Evolutionary conservation across 1,140 invertebrate genomes (phyloP).

Genomic region (Orius insidiosus): DNA sequence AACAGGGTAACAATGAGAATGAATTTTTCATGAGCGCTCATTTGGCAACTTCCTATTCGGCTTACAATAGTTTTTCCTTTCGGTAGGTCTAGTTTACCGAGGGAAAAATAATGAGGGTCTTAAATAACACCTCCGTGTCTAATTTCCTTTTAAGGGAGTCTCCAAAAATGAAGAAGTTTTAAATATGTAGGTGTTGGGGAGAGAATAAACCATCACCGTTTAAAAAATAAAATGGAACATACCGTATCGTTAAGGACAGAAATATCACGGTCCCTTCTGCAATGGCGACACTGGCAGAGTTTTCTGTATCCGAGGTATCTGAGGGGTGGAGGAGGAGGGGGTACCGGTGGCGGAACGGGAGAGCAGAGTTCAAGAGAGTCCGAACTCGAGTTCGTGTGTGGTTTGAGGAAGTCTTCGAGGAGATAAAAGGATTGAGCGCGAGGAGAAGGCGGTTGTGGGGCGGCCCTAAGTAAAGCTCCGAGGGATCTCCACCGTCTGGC

Average conservation of each 20-base stretch:
- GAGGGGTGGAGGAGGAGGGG: constrained; percentile 19
- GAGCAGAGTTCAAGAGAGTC: constrained; percentile 22
- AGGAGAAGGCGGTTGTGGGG: constrained; percentile 20
- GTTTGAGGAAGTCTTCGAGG: constrained; percentile 32
- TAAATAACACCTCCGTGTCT: no score
- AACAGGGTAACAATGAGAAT: no score
- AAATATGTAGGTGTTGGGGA: no score
- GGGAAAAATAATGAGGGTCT: no score
- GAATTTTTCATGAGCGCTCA: no score
- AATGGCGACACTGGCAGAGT: constrained; percentile 17
- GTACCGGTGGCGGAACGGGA: constrained; percentile 18
- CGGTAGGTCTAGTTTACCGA: no score
- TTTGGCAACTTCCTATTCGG: no score
- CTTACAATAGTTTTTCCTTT: no score
- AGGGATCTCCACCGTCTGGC: constrained; percentile 32
- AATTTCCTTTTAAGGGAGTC: no score
- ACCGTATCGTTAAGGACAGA: constrained; percentile 15
- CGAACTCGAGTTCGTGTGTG: constrained; percentile 22
- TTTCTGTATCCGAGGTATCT: constrained; percentile 17
- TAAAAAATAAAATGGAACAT: constrained; percentile 3
- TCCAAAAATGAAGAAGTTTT: no score
- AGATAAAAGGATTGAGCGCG: constrained; percentile 33
- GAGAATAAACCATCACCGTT: background rate
- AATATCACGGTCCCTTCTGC: constrained; percentile 14
- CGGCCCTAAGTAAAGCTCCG: constrained; percentile 29